Evolutionary conservation across 2,113 vertebrate genomes (phyloP).

Genomic region (Aptenodytes patagonicus): DNA sequence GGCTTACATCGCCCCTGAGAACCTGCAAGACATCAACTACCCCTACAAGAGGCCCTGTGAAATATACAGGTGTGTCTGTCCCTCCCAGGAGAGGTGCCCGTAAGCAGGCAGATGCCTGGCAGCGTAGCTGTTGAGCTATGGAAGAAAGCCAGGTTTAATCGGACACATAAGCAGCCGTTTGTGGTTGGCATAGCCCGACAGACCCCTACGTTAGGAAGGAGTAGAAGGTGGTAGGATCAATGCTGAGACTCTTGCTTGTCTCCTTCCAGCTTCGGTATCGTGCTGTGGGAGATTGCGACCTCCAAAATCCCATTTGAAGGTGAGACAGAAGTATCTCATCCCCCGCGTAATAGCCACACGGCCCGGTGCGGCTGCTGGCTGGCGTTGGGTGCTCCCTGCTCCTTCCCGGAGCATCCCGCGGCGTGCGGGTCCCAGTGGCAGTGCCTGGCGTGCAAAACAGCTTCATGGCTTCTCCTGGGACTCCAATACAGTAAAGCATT

Average conservation of each 20-base stretch:
- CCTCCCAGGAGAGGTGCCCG: background rate
- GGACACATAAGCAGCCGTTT: background rate
- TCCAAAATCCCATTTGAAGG: conserved; percentile 81
- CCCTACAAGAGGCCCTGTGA: conserved; percentile 77
- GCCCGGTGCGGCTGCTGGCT: background rate
- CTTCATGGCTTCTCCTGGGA: background rate
- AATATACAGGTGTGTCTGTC: conserved; percentile 83
- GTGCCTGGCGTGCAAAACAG: background rate
- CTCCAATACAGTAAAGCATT: background rate
- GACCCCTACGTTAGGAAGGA: background rate
- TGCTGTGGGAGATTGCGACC: conserved; percentile 86
- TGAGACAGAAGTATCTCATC: background rate
- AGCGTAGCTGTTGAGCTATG: background rate
- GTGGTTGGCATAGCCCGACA: background rate
- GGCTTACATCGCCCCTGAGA: conserved; percentile 79
- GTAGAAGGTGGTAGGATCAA: background rate
- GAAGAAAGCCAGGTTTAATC: background rate
- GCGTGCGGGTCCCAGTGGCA: background rate
- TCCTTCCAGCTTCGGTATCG: conserved; percentile 85
- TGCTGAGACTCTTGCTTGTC: background rate
- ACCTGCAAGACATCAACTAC: conserved; percentile 57
- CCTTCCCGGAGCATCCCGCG: rapidly evolving
- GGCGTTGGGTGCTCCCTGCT: background rate
- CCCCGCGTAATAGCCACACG: rapidly evolving
- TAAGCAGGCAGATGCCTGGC: background rate